Evolutionary conservation across 2,113 vertebrate genomes (phyloP).

Genomic region (Bungarus multicinctus): DNA sequence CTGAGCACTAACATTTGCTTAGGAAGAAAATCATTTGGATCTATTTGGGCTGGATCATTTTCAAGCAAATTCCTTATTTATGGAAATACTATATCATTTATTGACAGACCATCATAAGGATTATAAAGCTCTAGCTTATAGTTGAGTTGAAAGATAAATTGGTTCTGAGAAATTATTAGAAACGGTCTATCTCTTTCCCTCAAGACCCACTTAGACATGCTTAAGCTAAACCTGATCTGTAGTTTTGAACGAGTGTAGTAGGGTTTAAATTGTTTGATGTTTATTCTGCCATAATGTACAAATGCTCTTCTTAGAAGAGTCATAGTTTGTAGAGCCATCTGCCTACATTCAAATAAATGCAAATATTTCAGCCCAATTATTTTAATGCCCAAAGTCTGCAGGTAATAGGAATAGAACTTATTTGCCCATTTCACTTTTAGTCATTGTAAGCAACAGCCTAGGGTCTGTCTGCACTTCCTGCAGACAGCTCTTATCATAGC

Average conservation of each 20-base stretch:
- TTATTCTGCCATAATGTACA: neutral
- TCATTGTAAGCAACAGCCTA: neutral
- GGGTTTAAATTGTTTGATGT: neutral
- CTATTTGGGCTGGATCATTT: neutral
- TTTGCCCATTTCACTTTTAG: neutral
- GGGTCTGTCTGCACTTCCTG: neutral
- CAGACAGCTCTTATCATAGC: neutral
- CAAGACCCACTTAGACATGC: neutral
- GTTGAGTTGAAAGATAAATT: neutral
- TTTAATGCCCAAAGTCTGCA: neutral
- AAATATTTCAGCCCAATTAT: neutral
- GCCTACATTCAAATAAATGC: neutral
- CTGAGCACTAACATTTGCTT: neutral
- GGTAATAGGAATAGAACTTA: neutral
- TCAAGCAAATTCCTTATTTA: neutral
- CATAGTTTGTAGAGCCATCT: neutral
- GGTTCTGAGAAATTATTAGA: neutral
- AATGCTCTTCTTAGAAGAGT: neutral
- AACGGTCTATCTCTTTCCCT: neutral
- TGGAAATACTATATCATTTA: neutral
- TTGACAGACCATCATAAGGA: neutral
- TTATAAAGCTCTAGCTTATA: no score
- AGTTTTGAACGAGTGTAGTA: neutral
- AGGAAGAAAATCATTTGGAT: neutral
- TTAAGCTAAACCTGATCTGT: neutral